phyloP scores from a whole-genome alignment of 2,797 vertebrate species.

The Silurus lanzhouensis region DNA sequence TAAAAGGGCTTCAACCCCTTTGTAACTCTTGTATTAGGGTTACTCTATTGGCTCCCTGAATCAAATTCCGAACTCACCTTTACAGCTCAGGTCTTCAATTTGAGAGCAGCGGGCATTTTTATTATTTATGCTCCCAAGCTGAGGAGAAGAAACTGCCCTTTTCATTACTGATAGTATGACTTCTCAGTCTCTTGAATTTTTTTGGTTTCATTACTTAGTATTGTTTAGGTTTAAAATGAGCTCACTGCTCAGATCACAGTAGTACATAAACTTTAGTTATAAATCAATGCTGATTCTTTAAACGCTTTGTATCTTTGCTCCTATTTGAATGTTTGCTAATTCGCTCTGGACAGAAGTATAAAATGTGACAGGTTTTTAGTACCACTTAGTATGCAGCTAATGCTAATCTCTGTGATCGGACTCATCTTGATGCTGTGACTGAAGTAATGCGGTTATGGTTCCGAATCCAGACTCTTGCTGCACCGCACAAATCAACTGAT shows the following conservation, averaged over 20 bases:
- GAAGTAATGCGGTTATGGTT: background rate
- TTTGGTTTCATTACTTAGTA: background rate
- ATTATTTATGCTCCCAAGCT: background rate
- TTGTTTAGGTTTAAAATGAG: background rate
- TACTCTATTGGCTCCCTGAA: background rate
- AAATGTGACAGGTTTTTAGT: background rate
- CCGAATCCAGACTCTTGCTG: background rate
- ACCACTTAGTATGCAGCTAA: background rate
- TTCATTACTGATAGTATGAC: background rate
- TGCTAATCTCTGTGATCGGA: background rate
- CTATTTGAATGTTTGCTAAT: background rate
- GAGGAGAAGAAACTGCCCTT: background rate
- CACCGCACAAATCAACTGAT: background rate
- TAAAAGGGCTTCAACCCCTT: background rate
- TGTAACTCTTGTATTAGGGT: background rate
- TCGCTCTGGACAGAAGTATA: background rate
- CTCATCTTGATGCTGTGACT: background rate
- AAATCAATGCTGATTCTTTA: background rate
- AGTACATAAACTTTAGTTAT: background rate
- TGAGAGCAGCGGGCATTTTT: background rate
- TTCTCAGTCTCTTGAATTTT: background rate
- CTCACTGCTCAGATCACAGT: background rate
- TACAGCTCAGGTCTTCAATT: background rate
- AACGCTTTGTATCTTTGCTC: background rate
- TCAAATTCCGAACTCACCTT: constrained; percentile 10